Evolutionary conservation across 2,113 vertebrate genomes (phyloP).

Genomic region (Hystrix brachyura): DNA sequence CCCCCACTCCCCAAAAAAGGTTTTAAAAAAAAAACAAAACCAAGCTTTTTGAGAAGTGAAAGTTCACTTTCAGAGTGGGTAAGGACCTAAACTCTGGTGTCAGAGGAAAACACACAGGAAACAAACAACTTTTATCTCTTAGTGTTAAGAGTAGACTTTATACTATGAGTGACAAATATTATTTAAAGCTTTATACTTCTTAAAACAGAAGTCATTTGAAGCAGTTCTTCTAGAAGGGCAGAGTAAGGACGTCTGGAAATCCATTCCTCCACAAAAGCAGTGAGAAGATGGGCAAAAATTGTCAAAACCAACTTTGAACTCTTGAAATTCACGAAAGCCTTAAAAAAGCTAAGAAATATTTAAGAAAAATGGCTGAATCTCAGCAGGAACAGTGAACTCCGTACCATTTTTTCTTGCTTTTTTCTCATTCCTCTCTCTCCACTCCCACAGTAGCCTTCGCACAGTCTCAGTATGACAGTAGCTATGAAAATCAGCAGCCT

Average conservation of each 20-base stretch:
- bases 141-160: conserved; percentile 24
- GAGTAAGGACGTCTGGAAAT: conserved; percentile 41
- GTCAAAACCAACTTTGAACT: conserved; percentile 30
- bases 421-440: background rate
- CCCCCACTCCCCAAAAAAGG: background rate
- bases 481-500: background rate
- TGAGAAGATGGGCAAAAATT: conserved; percentile 1
- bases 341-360: conserved; percentile 19
- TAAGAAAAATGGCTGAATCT: conserved; percentile 44
- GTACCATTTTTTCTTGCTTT: background rate
- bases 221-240: conserved; percentile 30
- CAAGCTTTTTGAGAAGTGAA: conserved; percentile 69
- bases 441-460: background rate
- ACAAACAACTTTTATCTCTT: conserved; percentile 49
- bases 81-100: background rate
- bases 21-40: background rate
- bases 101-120: conserved; percentile 62
- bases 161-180: background rate
- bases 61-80: conserved; percentile 20
- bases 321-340: conserved; percentile 47
- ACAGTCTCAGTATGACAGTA: background rate
- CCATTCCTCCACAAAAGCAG: conserved; percentile 37
- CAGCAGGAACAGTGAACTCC: background rate
- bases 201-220: conserved; percentile 66
- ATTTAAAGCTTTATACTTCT: conserved; percentile 61